Percentiles rank a stretch among this genome's conserved stretches.
Conservation (phyloP, 2,797 vertebrate species). For the Pseudocheirus occidentalis region DNA sequence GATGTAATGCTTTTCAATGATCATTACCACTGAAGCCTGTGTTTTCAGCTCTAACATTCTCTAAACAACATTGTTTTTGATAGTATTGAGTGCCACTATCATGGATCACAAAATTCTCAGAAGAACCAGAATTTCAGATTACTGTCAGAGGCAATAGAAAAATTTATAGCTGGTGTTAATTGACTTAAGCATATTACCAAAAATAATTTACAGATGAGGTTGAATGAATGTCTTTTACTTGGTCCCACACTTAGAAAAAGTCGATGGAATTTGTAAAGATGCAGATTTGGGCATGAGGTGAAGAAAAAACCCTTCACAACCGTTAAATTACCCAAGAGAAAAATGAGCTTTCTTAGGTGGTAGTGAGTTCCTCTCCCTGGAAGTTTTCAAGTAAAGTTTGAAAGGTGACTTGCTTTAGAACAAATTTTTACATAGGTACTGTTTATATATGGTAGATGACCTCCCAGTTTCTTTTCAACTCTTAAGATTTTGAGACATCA, state of each 20-base stretch:
- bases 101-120: neutral
- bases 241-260: neutral
- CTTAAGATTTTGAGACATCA: neutral
- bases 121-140: neutral
- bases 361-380: neutral
- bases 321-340: neutral
- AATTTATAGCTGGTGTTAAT: neutral
- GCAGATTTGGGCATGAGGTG: neutral
- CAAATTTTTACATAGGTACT: neutral
- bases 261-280: neutral
- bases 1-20: neutral
- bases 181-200: neutral
- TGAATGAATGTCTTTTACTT: neutral
- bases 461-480: neutral
- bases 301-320: neutral
- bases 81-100: neutral
- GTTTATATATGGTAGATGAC: neutral
- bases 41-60: neutral
- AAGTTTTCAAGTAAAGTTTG: neutral
- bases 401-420: neutral
- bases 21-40: neutral
- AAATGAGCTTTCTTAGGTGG: neutral
- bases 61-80: neutral
- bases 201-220: neutral
- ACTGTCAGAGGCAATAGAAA: neutral